Conservation (phyloP, 2,113 vertebrate species). For the Chionomys nivalis region DNA sequence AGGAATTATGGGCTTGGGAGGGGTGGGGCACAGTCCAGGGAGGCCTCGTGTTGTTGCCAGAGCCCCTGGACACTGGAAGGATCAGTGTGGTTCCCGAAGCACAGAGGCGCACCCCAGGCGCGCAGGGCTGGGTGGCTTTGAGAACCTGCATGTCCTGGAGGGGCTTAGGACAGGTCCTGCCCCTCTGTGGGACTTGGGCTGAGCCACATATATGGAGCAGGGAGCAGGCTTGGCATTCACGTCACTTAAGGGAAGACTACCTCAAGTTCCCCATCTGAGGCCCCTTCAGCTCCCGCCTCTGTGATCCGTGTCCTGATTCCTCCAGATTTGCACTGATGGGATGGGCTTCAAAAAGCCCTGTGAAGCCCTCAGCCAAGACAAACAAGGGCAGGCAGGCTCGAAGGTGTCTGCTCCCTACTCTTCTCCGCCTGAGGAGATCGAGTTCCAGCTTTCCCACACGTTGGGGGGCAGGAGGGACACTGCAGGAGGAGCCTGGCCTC, state of each 20-base stretch:
- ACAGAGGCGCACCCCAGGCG: not conserved
- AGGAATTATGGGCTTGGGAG: not conserved
- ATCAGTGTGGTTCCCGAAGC: not conserved
- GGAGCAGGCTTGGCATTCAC: not conserved
- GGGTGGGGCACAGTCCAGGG: not conserved
- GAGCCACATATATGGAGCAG: not conserved
- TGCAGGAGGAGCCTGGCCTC: not conserved
- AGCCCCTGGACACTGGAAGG: not conserved
- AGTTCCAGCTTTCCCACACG: not conserved
- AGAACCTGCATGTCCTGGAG: not conserved
- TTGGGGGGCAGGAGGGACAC: not conserved
- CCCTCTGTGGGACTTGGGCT: not conserved
- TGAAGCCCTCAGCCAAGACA: conserved; percentile 69
- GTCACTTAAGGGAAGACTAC: not conserved
- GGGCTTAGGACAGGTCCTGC: not conserved
- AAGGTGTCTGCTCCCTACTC: not conserved
- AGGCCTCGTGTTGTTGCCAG: not conserved
- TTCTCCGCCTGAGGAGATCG: not conserved
- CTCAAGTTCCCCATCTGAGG: not conserved
- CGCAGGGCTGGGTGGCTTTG: not conserved
- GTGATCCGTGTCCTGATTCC: not conserved
- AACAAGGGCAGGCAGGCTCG: conserved; percentile 21
- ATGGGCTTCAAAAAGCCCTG: conserved; percentile 27
- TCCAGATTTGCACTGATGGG: conserved; percentile 43
- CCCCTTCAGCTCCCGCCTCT: conserved; percentile 48